Base-by-base conservation (phyloP, 2,888 invertebrate genomes). In the Drosophila neonasuta region DNA sequence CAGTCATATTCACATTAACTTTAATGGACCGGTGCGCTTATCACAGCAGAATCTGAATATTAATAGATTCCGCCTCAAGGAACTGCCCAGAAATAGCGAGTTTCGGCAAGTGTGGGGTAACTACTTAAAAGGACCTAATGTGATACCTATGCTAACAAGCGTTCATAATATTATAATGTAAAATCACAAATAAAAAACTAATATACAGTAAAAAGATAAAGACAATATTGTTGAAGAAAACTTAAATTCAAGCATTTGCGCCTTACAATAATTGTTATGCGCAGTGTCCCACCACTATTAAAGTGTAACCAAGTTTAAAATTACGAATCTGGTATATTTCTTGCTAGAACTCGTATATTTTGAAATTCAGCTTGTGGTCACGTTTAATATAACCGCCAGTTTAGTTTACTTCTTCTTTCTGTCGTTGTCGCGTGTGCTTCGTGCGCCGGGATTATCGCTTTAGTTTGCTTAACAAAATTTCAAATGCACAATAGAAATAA, bases 1-100 rank as follows among this genome's bases (percentile, higher is more conserved):
- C 20, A 85, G 74, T n/a, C 77, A 85, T 24, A 66, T 71, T 10
- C 80, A 80, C 24, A 62, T 83, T 3, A 71, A 79, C 39, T 71
- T 83, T 2, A 68, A 70, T 51, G 82, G 71, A 10, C 46, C 62
- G 2, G 55, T 80, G 6, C 55, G 54, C 1, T 11, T 71, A 1
- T 52, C 59, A 2, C 45, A 61, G 2, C 49, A 45, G 8, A 56
- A 52, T 24, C 11, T 68, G 0, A 75, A 70, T 39, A 9, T 68
- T 29, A 62, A 50, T 11, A 15, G 49, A 6, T n/a, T 50, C 2
- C 36, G 44, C 3, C 30, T 48, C 8, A 55, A 51, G 1, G 52
- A 57, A 11, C 4, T 24, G 20, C 48, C 24, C 1, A 62, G 46
- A 20, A 65, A 49, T 2, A 85, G 80, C 29, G 86, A 77, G 48